Evolutionary conservation across 2,113 vertebrate species (phyloP).

Genomic region (Thomomys bottae): DNA sequence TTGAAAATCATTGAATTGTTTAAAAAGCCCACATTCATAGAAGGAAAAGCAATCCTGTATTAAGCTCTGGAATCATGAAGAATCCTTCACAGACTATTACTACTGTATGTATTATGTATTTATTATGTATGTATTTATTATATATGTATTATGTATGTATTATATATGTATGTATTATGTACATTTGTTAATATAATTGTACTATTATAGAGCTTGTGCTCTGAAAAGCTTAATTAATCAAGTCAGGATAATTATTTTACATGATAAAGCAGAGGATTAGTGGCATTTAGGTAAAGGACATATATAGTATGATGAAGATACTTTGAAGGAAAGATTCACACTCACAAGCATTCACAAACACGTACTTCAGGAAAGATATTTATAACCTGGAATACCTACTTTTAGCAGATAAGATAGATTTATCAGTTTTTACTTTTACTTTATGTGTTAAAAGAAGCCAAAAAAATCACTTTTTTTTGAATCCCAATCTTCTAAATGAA

Average conservation of each 20-base stretch:
- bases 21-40: background rate
- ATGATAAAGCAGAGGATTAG: background rate
- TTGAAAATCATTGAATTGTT: slow-evolving; percentile 32
- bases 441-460: background rate
- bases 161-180: background rate
- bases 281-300: background rate
- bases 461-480: background rate
- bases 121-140: no score
- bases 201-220: background rate
- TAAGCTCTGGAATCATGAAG: background rate
- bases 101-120: background rate
- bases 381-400: background rate
- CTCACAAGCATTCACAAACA: background rate
- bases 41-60: background rate
- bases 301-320: background rate
- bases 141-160: background rate
- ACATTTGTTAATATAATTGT: slow-evolving; percentile 34
- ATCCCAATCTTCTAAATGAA: background rate
- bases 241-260: background rate
- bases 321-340: background rate
- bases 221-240: background rate
- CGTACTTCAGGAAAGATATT: background rate
- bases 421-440: background rate
- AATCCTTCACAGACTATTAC: background rate
- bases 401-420: background rate